phyloP scores from a whole-genome alignment of 2,113 vertebrate species.

The Gnathonemus longibarbis region DNA sequence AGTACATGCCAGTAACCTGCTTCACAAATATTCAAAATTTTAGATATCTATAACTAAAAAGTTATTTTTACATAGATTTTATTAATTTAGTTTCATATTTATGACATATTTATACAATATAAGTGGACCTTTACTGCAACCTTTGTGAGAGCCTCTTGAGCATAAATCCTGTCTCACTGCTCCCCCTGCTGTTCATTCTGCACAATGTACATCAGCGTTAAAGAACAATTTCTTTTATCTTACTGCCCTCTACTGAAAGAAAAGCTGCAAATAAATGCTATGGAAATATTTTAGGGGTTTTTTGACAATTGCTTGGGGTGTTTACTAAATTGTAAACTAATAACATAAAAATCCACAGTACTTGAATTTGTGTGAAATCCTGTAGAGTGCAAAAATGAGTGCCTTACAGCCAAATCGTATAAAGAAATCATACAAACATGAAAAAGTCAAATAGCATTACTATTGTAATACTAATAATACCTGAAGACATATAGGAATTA shows the following conservation, averaged over 20 bases:
- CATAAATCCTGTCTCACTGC: not conserved
- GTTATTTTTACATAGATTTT: not conserved
- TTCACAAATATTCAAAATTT: not conserved
- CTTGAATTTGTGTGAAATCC: not conserved
- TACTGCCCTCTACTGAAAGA: constrained; percentile 16
- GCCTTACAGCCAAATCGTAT: not conserved
- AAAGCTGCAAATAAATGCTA: not conserved
- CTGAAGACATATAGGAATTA: not conserved
- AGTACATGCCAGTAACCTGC: not conserved
- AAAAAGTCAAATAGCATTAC: not conserved
- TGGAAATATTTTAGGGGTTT: not conserved
- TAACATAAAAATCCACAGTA: not conserved
- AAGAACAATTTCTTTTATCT: not conserved
- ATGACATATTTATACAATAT: not conserved
- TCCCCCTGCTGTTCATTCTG: not conserved
- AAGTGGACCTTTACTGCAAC: not conserved
- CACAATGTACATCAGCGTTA: not conserved
- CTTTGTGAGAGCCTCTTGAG: not conserved
- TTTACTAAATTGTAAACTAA: not conserved
- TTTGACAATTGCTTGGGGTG: not conserved
- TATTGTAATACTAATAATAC: not conserved
- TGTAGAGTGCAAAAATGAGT: not conserved
- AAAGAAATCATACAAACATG: not conserved
- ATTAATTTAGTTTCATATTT: not conserved
- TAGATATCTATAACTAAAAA: not conserved